Conservation (phyloP, 30 jellyfish, hydroid and myxozoan species). For the Aurelia sp. region DNA sequence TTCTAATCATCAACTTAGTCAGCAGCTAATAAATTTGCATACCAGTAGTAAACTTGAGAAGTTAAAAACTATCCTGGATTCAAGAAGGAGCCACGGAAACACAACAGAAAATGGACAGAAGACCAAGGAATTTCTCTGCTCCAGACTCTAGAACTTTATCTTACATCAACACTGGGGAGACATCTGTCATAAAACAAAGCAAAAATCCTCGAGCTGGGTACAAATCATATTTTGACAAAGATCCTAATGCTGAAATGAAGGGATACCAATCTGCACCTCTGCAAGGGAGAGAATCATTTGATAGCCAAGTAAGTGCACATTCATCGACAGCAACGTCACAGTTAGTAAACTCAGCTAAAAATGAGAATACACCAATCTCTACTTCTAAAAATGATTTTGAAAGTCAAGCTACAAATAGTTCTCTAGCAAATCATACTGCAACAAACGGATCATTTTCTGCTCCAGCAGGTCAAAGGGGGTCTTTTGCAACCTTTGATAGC, state of each 20-base stretch:
- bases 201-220: conserved; percentile 59
- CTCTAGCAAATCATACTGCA: neutral
- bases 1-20: too few relatives aligned
- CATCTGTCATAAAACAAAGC: conserved; percentile 26
- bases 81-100: too few relatives aligned
- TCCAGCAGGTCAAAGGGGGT: too few relatives aligned
- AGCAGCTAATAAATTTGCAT: too few relatives aligned
- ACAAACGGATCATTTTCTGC: neutral
- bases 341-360: neutral
- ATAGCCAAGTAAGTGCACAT: conserved; percentile 2
- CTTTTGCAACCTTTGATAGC: too few relatives aligned
- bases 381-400: neutral
- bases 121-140: neutral
- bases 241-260: neutral
- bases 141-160: neutral
- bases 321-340: neutral
- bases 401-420: neutral
- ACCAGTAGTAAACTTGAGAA: too few relatives aligned
- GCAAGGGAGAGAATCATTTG: too few relatives aligned
- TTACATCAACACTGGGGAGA: neutral
- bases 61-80: too few relatives aligned
- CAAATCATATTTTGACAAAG: conserved; percentile 31
- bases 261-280: conserved; percentile 17
- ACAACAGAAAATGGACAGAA: too few relatives aligned
- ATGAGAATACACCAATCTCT: neutral